Base-by-base conservation (phyloP, 2,113 vertebrate species). In the Anhinga rufa region DNA sequence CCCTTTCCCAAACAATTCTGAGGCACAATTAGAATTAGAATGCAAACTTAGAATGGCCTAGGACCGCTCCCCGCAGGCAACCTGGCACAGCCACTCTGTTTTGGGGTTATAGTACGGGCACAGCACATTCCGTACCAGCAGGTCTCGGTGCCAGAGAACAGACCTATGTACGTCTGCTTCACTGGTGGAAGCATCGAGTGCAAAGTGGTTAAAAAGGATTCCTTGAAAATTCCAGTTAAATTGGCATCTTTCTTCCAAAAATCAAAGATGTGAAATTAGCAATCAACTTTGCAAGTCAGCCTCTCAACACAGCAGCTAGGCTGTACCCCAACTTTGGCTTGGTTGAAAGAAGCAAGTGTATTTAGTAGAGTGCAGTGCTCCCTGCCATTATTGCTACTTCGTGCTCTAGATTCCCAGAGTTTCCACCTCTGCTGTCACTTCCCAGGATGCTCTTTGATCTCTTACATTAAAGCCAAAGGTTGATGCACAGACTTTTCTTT, bases 391-490 rank as follows among this genome's bases (percentile, higher is more conserved):
- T 10, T 2, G 0, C 62, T 72, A 18, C 80, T 64, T 60, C 68
- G 44, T n/a, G 42, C 62, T 82, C 71, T 60, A 10, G 14, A 21
- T 64, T 91, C 44, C 52, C 0, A 3, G 38, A 82, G 49, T 52
- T 95, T 69, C 71, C n/a, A 12, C 36, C 36, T 65, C 74, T 68
- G 28, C 65, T 70, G 24, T 17, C 29, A 12, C 83, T 81, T 61
- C 86, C 31, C 44, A 44, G 61, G 44, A n/a, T 1, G 3, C n/a
- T 75, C 62, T 76, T 62, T 84, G 48, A 70, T 69, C 80, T 82
- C 98, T 98, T 98, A 98, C 98, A 49, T 86, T 95, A 93, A 98
- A 98, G 92, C 96, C 96, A 38, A 92, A 92, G 19, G 98, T 97
- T 7, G 95, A 69, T 8, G 98, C 96, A 60, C 85, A 92, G 42